Conservation (phyloP, 2,888 invertebrate genomes). For the Conchocele bisecta region DNA sequence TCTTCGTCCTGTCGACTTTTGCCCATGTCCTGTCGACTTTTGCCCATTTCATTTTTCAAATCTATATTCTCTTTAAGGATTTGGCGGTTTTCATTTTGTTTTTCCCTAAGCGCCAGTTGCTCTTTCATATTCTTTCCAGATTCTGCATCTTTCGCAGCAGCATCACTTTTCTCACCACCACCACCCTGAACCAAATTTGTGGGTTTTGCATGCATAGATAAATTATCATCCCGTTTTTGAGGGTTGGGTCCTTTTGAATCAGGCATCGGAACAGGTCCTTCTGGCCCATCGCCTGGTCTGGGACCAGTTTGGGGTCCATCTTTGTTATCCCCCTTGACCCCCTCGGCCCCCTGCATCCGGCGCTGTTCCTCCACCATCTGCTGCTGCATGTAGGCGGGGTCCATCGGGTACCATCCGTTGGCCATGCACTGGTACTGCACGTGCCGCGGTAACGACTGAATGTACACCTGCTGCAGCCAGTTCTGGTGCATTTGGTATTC, state of each 20-base stretch:
- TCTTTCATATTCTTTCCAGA: slow-evolving; percentile 59
- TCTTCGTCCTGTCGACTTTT: slow-evolving; percentile 75
- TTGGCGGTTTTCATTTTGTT: slow-evolving; percentile 82
- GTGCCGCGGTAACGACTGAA: slow-evolving; percentile 69
- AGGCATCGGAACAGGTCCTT: slow-evolving; percentile 26
- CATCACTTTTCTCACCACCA: slow-evolving; percentile 26
- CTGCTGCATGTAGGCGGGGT: slow-evolving; percentile 84
- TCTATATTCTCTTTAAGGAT: slow-evolving; percentile 82
- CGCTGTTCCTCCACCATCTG: slow-evolving; percentile 78
- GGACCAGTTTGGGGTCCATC: slow-evolving; percentile 27
- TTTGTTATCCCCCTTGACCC: slow-evolving; percentile 25
- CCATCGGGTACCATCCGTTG: slow-evolving; percentile 62
- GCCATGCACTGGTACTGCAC: slow-evolving; percentile 70
- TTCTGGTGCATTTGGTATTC: slow-evolving; percentile 66
- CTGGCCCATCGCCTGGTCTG: slow-evolving; percentile 6
- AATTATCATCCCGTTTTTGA: too few species aligned
- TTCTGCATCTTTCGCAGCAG: too few species aligned
- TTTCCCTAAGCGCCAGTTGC: slow-evolving; percentile 76
- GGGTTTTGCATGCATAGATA: too few species aligned
- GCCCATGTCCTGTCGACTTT: slow-evolving; percentile 53
- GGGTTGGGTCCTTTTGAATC: too few species aligned
- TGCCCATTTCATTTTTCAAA: slow-evolving; percentile 82
- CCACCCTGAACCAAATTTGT: too few species aligned
- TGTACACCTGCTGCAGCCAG: slow-evolving; percentile 69
- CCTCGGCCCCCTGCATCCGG: slow-evolving; percentile 65